These are phyloP conservation scores for Rhinophrynus dorsalis DNA, from an alignment of 2,797 vertebrate genomes.

Conservation along the genomic window DNA sequence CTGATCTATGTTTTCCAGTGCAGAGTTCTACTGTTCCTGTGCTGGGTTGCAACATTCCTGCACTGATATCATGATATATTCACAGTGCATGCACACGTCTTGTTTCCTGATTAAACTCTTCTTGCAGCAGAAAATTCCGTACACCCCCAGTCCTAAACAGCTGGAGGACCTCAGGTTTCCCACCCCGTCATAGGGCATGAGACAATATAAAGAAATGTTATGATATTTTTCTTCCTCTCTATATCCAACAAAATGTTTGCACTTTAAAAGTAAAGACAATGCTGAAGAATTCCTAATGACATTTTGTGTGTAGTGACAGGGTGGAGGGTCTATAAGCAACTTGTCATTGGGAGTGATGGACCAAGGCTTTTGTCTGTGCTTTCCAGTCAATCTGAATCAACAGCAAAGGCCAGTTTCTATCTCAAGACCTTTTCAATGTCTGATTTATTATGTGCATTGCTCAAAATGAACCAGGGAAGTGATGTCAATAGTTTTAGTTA, in stretches of 20 bases:
- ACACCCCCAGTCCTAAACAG: too few species aligned
- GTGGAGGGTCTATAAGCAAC: not conserved
- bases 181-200: too few species aligned
- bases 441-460: conserved; percentile 22
- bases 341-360: conserved; percentile 20
- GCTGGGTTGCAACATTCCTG: too few species aligned
- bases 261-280: not conserved
- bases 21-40: too few species aligned
- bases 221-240: not conserved
- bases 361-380: conserved; percentile 1
- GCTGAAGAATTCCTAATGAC: not conserved
- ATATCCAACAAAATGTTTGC: not conserved
- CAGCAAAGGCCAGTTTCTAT: conserved; percentile 20
- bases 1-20: too few species aligned
- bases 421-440: conserved; percentile 17
- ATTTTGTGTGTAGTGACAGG: conserved; percentile 13
- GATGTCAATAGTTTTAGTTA: too few species aligned
- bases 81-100: too few species aligned
- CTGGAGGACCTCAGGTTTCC: too few species aligned
- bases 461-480: too few species aligned
- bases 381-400: conserved; percentile 26
- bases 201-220: not conserved
- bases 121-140: too few species aligned
- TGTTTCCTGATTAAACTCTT: too few species aligned
- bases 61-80: too few species aligned